Percentiles rank a stretch among this genome's conserved stretches.
These are phyloP conservation scores for Fringilla coelebs DNA, from an alignment of 2,797 vertebrate species.

Conservation along the genomic window DNA sequence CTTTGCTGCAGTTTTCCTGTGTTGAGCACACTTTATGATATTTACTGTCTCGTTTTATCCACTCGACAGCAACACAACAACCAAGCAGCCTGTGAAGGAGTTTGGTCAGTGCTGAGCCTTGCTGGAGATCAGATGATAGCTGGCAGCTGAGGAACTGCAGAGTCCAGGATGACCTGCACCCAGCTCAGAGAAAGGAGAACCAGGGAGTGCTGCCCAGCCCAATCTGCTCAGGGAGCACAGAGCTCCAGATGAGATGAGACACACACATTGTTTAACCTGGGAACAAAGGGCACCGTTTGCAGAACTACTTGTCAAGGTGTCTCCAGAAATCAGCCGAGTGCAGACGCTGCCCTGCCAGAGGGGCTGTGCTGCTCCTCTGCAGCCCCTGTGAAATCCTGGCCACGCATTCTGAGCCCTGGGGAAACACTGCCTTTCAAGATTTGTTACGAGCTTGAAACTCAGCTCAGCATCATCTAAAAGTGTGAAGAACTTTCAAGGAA, in stretches of 20 bases:
- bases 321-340: neutral
- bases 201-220: neutral
- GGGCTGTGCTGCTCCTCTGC: neutral
- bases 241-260: neutral
- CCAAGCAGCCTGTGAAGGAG: neutral
- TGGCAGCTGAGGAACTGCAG: neutral
- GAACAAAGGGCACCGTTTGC: slow-evolving; percentile 17
- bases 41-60: neutral
- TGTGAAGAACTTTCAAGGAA: slow-evolving; percentile 8
- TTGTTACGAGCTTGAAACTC: slow-evolving; percentile 5
- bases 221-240: neutral
- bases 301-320: slow-evolving; percentile 23
- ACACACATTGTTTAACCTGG: neutral
- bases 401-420: neutral
- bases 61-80: neutral
- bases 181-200: neutral
- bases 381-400: neutral
- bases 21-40: neutral
- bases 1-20: neutral
- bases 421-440: neutral
- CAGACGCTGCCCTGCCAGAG: neutral
- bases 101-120: neutral
- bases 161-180: neutral
- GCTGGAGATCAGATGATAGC: neutral
- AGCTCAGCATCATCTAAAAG: neutral